Base-by-base conservation (phyloP, 2,888 invertebrate genomes). In the Yponomeuta malinellus region DNA sequence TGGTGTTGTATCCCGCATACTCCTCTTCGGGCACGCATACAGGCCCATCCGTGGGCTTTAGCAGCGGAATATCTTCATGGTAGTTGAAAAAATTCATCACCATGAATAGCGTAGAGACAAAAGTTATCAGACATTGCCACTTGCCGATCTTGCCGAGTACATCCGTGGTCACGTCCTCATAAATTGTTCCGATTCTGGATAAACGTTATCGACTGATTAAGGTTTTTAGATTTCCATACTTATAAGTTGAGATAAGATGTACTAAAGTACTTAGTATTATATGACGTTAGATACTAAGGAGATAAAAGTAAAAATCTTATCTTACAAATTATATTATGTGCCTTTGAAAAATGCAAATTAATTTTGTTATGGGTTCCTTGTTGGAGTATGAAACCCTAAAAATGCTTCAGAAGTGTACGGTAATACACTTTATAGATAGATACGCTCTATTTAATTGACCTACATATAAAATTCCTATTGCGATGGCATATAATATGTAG, bases 81-180 rank as follows among this genome's bases (percentile, higher is more conserved):
- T 86, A 84, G 73, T 87, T 84, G 72, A 89, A 86, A 70, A 89
- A 75, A 31, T 83, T 77, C 2, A 87, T 81, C 66, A 81, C 72
- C 80, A 83, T 83, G 8, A 87, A 76, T 1, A 80, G 73, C 0
- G 85, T 80, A n/a, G 85, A 81, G 1, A 86, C 73, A 4, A 88
- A 75, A 10, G 90, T 89, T 9, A 90, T 84, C 63, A 90, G 75
- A 86, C 89, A 90, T 76, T 91, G 91, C 91, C 90, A 91, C 1
- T 80, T 73, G 0, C 91, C 91, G 31, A 90, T 89, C 65, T 79
- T 80, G 9, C 90, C 91, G 37, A 90, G 74, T 8, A 90, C 86
- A 69, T 91, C 89, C 0, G 89, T 84, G 15, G 88, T 89, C n/a
- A 90, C 87, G 76, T 91, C 91, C 78, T 91, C 91, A 73, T 88